Evolutionary conservation across 2,797 vertebrate genomes (phyloP).

Genomic region (Lindbergichthys nudifrons): DNA sequence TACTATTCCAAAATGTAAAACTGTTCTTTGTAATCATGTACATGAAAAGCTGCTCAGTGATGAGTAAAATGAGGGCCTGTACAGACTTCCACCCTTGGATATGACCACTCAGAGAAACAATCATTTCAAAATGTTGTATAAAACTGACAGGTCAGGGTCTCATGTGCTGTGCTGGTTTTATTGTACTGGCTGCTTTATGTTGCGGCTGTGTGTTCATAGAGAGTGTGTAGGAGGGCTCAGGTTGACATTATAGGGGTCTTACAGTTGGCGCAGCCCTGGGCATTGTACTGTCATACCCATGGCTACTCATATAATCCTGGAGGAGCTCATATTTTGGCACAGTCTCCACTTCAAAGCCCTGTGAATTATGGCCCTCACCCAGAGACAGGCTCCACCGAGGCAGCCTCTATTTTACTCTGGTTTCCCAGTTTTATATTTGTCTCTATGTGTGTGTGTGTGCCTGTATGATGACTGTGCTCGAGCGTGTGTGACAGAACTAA

Average conservation of each 20-base stretch:
- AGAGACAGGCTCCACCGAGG: constrained; percentile 56
- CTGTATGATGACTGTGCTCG: not conserved
- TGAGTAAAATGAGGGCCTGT: constrained; percentile 11
- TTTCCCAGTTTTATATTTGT: constrained; percentile 35
- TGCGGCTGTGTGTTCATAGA: constrained; percentile 27
- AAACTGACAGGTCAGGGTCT: constrained; percentile 28
- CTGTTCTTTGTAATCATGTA: constrained; percentile 2
- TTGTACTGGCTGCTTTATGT: constrained; percentile 30
- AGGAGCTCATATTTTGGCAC: constrained; percentile 67
- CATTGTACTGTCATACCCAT: constrained; percentile 63
- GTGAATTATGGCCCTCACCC: constrained; percentile 67
- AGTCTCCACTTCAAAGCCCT: constrained; percentile 61
- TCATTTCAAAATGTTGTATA: constrained; percentile 29
- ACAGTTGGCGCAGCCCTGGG: constrained; percentile 42
- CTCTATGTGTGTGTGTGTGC: not conserved
- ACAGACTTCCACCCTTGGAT: not conserved
- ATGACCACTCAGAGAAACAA: constrained; percentile 29
- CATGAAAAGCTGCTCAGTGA: constrained; percentile 26
- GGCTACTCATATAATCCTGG: constrained; percentile 63
- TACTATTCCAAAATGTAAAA: not conserved
- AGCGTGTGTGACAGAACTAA: constrained; percentile 2
- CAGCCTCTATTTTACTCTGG: constrained; percentile 49
- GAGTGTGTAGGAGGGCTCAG: constrained; percentile 47
- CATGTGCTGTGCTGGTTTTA: constrained; percentile 9
- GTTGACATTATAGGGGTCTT: constrained; percentile 56